These are phyloP conservation scores for Harpalus rufipes DNA, from an alignment of 2,888 invertebrate genomes.

Conservation along the genomic window DNA sequence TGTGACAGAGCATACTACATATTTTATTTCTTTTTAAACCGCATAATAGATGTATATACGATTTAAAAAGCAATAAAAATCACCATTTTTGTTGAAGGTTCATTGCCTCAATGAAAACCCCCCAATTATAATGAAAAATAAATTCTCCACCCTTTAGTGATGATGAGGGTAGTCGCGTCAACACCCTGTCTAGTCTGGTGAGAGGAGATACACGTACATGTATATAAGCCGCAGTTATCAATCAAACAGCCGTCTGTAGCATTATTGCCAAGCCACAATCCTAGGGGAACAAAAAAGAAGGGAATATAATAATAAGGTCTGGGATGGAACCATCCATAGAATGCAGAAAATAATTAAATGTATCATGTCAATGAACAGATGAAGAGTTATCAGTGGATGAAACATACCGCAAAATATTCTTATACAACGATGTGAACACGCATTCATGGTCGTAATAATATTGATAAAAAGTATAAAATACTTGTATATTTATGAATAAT, in stretches of 20 bases:
- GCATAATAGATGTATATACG: not conserved
- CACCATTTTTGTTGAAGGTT: not conserved
- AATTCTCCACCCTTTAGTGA: constrained; percentile 16
- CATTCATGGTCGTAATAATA: too few species aligned
- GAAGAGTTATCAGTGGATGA: not conserved
- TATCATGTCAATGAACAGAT: not conserved
- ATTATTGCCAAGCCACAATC: not conserved
- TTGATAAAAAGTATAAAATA: too few species aligned
- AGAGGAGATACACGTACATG: constrained; percentile 5
- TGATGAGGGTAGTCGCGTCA: constrained; percentile 29
- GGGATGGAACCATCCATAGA: not conserved
- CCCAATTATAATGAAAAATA: constrained; percentile 33
- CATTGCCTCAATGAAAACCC: not conserved
- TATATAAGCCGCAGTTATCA: constrained; percentile 47
- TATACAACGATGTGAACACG: too few species aligned
- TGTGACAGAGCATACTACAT: not conserved
- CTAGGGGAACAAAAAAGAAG: not conserved
- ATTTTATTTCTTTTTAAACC: not conserved
- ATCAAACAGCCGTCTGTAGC: constrained; percentile 16
- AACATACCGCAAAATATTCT: too few species aligned
- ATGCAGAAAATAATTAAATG: constrained; percentile 22
- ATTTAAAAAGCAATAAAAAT: not conserved
- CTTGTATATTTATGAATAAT: too few species aligned
- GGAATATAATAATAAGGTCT: not conserved
- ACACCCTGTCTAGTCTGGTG: constrained; percentile 10